phyloP scores from a whole-genome alignment of 2,113 vertebrate genomes.

The Ceyx cyanopectus region DNA sequence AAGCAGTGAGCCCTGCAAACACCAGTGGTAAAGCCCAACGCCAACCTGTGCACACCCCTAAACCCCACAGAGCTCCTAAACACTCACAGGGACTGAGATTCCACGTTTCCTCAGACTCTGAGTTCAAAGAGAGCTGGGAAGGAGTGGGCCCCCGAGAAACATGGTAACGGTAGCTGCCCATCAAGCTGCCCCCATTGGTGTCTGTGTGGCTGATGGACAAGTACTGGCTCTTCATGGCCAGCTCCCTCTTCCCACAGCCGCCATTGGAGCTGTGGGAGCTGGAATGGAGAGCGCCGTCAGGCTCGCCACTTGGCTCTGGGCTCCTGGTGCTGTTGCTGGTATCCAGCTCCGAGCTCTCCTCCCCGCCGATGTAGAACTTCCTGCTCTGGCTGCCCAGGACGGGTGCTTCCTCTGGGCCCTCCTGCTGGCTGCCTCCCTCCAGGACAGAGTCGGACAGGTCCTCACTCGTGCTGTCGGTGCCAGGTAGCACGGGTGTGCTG shows the following conservation, averaged over 20 bases:
- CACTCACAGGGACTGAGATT: slow-evolving; percentile 73
- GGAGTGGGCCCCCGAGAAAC: background rate
- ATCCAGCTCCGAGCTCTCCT: slow-evolving; percentile 38
- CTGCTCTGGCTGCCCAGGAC: background rate
- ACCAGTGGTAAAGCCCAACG: background rate
- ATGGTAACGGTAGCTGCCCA: slow-evolving; percentile 57
- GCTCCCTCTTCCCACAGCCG: background rate
- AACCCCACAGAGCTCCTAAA: background rate
- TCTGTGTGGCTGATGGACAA: slow-evolving; percentile 50
- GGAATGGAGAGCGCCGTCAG: background rate
- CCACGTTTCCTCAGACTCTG: slow-evolving; percentile 14
- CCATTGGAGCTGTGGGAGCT: slow-evolving; percentile 37
- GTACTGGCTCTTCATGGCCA: background rate
- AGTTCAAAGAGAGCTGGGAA: slow-evolving; percentile 36
- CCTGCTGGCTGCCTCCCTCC: slow-evolving; percentile 53
- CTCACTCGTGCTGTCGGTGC: background rate
- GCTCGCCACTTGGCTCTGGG: slow-evolving; percentile 19
- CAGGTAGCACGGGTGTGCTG: slow-evolving; percentile 70
- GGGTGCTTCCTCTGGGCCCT: background rate
- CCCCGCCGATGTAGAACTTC: slow-evolving; percentile 69
- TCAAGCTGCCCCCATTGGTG: slow-evolving; percentile 9
- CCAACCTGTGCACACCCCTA: background rate
- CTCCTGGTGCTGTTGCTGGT: slow-evolving; percentile 45
- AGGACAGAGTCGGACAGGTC: slow-evolving; percentile 47
- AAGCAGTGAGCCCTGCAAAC: background rate